Evolutionary conservation across 2,888 invertebrate species (phyloP).

Genomic region (Drymonia ruficornis): DNA sequence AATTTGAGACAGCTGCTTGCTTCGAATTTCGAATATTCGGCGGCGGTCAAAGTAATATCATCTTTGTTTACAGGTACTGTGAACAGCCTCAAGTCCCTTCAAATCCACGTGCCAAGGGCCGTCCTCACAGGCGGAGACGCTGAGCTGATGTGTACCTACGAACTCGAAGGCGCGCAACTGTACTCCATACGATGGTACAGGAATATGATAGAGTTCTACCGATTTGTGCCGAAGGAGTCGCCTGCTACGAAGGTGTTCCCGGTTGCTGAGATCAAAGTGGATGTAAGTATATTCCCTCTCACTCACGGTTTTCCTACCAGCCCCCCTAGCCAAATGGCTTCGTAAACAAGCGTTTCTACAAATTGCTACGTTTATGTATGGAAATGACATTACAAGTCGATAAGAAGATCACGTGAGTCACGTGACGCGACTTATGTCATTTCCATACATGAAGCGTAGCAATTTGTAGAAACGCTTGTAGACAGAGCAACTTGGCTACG

Average conservation of each 20-base stretch:
- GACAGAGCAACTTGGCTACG: too few species aligned
- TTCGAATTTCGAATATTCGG: too few species aligned
- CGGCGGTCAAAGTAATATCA: background rate
- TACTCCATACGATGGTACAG: slow-evolving; percentile 92
- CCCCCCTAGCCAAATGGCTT: too few species aligned
- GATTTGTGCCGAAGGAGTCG: slow-evolving; percentile 89
- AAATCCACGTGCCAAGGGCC: slow-evolving; percentile 82
- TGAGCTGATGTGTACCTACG: slow-evolving; percentile 82
- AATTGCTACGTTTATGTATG: too few species aligned
- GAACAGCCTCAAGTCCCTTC: slow-evolving; percentile 72
- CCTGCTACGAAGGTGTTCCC: slow-evolving; percentile 89
- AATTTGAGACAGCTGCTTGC: too few species aligned
- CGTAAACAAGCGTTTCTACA: too few species aligned
- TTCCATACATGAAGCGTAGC: too few species aligned
- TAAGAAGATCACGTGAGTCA: too few species aligned
- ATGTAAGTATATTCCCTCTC: slow-evolving; percentile 84
- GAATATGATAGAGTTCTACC: slow-evolving; percentile 90
- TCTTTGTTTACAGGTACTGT: slow-evolving; percentile 63
- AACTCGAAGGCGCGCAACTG: slow-evolving; percentile 86
- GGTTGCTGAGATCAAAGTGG: slow-evolving; percentile 88
- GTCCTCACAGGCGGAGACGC: slow-evolving; percentile 81
- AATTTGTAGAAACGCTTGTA: too few species aligned
- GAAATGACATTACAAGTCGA: too few species aligned
- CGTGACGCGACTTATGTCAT: too few species aligned
- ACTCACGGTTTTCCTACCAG: too few species aligned